A percentile compares a stretch with the other conserved stretches of the same genome.
Evolutionary conservation across 1,140 invertebrate species (phyloP).

Genomic region (Penaeus japonicus): DNA sequence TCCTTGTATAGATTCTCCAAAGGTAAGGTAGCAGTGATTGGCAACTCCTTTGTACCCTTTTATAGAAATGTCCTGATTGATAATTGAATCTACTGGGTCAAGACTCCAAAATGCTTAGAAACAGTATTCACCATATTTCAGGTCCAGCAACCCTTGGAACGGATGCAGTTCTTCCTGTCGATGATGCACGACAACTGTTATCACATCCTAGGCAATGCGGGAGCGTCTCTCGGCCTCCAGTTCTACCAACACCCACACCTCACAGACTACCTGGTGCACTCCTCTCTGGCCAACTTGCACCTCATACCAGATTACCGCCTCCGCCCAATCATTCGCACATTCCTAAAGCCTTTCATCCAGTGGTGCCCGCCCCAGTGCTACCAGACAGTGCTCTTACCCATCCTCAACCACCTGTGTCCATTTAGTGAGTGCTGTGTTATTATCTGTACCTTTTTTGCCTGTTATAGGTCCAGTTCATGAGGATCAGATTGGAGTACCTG

Average conservation of each 20-base stretch:
- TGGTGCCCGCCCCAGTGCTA: slow-evolving; percentile 83
- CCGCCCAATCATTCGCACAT: slow-evolving; percentile 81
- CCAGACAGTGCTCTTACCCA: slow-evolving; percentile 77
- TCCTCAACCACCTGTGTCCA: slow-evolving; percentile 78
- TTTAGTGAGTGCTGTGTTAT: slow-evolving; percentile 65
- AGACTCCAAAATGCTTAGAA: background rate
- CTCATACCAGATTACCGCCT: slow-evolving; percentile 85
- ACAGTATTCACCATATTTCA: background rate
- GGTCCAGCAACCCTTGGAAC: slow-evolving; percentile 71
- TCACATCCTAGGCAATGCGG: slow-evolving; percentile 80
- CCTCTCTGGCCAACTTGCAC: slow-evolving; percentile 63
- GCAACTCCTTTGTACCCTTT: background rate
- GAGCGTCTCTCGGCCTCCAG: slow-evolving; percentile 81
- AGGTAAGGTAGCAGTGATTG: slow-evolving; percentile 4
- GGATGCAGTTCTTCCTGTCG: slow-evolving; percentile 83
- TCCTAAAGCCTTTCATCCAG: slow-evolving; percentile 84
- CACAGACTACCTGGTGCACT: slow-evolving; percentile 61
- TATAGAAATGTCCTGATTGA: background rate
- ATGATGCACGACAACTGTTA: slow-evolving; percentile 77
- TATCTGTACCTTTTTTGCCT: no score
- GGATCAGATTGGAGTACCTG: no score
- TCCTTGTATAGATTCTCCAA: slow-evolving; percentile 35
- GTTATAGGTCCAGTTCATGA: no score
- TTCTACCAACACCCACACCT: slow-evolving; percentile 73
- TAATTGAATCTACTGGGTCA: background rate